Evolutionary conservation across 1,140 invertebrate species (phyloP).

Genomic region (Xylocopa sonorina): DNA sequence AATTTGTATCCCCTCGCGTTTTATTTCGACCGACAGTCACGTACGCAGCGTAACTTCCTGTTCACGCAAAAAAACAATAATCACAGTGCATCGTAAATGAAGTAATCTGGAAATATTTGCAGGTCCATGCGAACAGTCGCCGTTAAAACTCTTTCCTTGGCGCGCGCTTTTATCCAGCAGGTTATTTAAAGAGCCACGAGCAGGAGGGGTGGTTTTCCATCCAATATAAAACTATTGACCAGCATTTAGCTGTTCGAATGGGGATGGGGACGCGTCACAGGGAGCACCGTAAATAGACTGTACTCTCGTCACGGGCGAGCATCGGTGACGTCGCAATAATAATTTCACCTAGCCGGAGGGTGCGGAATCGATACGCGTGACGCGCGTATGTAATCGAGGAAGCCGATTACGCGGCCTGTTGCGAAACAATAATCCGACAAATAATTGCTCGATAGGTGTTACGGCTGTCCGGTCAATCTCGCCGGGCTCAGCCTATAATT

Average conservation of each 20-base stretch:
- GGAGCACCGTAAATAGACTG: not conserved
- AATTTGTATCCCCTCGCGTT: no score
- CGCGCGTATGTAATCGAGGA: conserved; percentile 39
- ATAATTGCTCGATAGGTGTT: conserved; percentile 64
- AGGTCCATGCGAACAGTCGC: no score
- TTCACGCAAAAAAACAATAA: no score
- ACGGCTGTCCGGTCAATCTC: conserved; percentile 46
- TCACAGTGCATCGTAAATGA: no score
- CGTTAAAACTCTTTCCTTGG: no score
- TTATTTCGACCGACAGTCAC: no score
- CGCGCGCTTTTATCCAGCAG: not conserved
- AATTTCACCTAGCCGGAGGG: conserved; percentile 5
- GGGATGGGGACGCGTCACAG: not conserved
- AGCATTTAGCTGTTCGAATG: conserved; percentile 8
- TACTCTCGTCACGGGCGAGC: conserved; percentile 11
- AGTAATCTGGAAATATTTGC: no score
- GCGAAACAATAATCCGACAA: conserved; percentile 64
- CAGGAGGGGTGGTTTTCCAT: conserved; percentile 5
- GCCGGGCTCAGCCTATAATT: conserved; percentile 3
- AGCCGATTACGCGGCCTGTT: conserved; percentile 56
- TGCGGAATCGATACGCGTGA: conserved; percentile 24
- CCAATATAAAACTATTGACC: not conserved
- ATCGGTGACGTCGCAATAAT: conserved; percentile 31
- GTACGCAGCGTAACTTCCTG: no score
- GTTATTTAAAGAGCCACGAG: conserved; percentile 1